Conservation (phyloP, 2,888 invertebrate genomes). For the Hypolimnas misippus region DNA sequence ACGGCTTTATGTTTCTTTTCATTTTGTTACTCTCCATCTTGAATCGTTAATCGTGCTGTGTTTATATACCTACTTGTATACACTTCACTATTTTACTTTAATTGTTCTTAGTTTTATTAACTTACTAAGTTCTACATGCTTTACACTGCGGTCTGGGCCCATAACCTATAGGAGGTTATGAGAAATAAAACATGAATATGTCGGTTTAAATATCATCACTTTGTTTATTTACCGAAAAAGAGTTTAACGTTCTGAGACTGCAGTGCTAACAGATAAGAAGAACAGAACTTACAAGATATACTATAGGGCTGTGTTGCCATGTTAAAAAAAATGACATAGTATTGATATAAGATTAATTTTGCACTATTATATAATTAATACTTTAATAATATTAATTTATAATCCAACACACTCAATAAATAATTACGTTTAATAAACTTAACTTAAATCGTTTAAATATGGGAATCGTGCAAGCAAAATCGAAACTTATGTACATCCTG, state of each 20-base stretch:
- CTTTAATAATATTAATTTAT: too few species aligned
- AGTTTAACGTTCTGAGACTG: neutral
- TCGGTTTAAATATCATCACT: slow-evolving; percentile 2
- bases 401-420: neutral
- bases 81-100: slow-evolving; percentile 1
- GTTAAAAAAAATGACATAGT: too few species aligned
- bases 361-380: too few species aligned
- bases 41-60: neutral
- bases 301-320: too few species aligned
- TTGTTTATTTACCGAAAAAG: slow-evolving; percentile 2
- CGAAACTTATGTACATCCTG: too few species aligned
- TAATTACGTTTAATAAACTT: too few species aligned
- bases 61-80: neutral
- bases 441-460: neutral
- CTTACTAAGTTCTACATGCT: neutral
- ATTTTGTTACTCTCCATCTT: neutral
- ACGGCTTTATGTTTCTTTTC: neutral
- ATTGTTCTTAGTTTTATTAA: neutral
- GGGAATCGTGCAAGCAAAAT: neutral
- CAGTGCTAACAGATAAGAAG: neutral
- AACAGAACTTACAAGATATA: too few species aligned
- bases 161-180: slow-evolving; percentile 2
- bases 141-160: neutral
- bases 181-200: neutral
- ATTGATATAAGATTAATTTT: too few species aligned